Base-by-base conservation (phyloP, 2,888 invertebrate genomes). In the Operophtera brumata region DNA sequence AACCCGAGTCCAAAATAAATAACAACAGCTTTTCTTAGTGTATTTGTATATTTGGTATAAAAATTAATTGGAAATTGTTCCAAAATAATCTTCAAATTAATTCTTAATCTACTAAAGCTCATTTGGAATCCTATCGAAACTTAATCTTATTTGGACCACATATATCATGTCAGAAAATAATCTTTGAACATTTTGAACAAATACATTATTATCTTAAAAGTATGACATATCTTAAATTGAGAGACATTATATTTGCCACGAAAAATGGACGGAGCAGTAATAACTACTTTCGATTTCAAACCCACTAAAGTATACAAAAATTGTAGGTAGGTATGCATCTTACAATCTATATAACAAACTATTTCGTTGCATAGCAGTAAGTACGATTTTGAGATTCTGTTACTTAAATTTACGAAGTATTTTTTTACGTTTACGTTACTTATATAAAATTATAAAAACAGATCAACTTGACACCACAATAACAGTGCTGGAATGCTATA, bases 41-140 rank as follows among this genome's bases (percentile, higher is more conserved):
- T 73, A 74, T 71, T 73, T 77, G 77, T 89, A 85, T 89, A 88
- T 89, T 89, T 89, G 89, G 89, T 86, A 86, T 86, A 86, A 87
- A 84, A 83, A 77, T 76, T 77, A 77, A 78, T 76, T 75, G 77
- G 80, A 75, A 77, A 71, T 58, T 73, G 72, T 71, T 71, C 77
- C 77, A 78, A 78, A 73, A 73, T 74, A 76, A 81, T 74, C 77
- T 72, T 77, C 71, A 77, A 75, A 71, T 77, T 78, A 78, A 71
- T 65, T 67, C 70, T 69, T 73, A 75, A 28, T 49, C 48, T 66
- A 64, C 64, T 64, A 69, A 63, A 65, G 61, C 61, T 61, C 61
- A 60, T 61, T 64, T 57, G 64, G 59, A 56, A 61, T 56, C 59
- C 25, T 46, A 50, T 47, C 51, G 49, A 56, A 55, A 60, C 62